These are phyloP conservation scores for Ecdyonurus torrentis DNA, from an alignment of 2,888 invertebrate species.

Conservation along the genomic window DNA sequence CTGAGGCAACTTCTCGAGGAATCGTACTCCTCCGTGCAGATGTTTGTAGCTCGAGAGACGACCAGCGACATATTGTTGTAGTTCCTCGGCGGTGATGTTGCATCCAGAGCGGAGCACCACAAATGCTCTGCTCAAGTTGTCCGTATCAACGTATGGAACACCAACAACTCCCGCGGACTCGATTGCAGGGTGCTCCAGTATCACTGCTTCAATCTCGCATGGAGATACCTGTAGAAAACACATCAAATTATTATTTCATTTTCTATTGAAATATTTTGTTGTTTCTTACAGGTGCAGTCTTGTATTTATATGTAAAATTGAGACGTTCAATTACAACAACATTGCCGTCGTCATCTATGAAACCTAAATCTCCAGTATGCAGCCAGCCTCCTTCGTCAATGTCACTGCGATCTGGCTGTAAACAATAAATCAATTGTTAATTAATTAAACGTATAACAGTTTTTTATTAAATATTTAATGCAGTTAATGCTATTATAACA, in stretches of 20 bases:
- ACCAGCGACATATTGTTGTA: background rate
- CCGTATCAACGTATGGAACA: background rate
- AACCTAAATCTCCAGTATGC: background rate
- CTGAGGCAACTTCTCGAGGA: slow-evolving; percentile 7
- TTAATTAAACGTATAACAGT: no score
- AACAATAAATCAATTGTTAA: no score
- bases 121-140: background rate
- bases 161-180: background rate
- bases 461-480: no score
- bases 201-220: background rate
- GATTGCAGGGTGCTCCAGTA: background rate
- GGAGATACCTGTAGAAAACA: background rate
- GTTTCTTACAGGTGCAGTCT: background rate
- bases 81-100: background rate
- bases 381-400: background rate
- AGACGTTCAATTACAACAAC: background rate
- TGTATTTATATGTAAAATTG: background rate
- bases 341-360: background rate
- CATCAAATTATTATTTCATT: background rate
- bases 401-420: no score
- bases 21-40: slow-evolving; percentile 9
- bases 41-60: slow-evolving; percentile 8
- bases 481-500: no score
- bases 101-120: background rate
- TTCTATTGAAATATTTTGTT: background rate